Base-by-base conservation (phyloP, 2,113 vertebrate species). In the Felis catus region DNA sequence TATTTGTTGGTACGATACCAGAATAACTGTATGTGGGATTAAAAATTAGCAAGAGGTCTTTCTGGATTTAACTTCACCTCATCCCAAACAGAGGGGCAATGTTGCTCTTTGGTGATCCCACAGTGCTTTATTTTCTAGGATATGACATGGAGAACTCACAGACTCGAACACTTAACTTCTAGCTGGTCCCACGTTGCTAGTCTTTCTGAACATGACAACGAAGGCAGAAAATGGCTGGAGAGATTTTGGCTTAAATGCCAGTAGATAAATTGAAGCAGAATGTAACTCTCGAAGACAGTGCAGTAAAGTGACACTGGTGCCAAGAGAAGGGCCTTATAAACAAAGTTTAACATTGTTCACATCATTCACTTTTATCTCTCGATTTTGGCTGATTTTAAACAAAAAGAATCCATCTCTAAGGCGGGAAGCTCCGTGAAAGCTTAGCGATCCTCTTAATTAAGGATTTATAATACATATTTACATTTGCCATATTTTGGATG, bases 401-500 rank as follows among this genome's bases (percentile, higher is more conserved):
- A 96, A 82, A 97, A 96, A 87, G 45, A 95, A 39, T 76, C 48
- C 89, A 71, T 95, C 89, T 96, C 73, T 13, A 70, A 96, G 94
- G 92, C 91, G 82, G 94, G 92, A 92, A 95, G 66, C 91, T 89
- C 39, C 91, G 79, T 80, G 76, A 97, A 89, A 93, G 87, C 73
- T 96, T 92, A 95, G 73, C 12, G 61, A 97, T 95, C 78, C 87
- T 89, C 95, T 86, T 91, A 97, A 96, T 97, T 96, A 97, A 97
- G 94, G 80, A 96, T 98, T 97, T 97, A 83, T 97, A 97, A 97
- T 94, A 95, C 88, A 96, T 97, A 96, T 98, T 96, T 98, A 95
- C 96, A 97, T 98, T 97, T 95, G 92, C 95, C 94, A 82, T 95
- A 94, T 97, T 98, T 98, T 95, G 96, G 90, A 97, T 97, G 96